Base-by-base conservation (phyloP, 2,888 invertebrate species). In the Megaustenia siamemsis region DNA sequence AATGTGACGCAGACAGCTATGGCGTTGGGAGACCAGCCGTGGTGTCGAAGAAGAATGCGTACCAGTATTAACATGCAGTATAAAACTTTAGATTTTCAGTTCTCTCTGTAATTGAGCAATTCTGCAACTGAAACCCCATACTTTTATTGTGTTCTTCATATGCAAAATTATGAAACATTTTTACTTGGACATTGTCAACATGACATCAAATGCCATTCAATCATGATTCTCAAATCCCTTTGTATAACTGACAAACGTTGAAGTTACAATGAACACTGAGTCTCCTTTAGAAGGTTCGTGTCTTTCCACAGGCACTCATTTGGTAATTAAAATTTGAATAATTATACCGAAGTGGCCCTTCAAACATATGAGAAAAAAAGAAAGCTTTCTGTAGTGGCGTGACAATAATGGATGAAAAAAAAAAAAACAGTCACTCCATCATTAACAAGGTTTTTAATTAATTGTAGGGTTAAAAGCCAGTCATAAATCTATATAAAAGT, bases 1-100 rank as follows among this genome's bases (percentile, higher is more conserved):
- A 32, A 66, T 6, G 56, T 79, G 79, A 79, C 79, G 79, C 68
- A 79, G 43, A 32, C 66, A 21, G 63, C 63, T 68, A 63, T 79
- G 79, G 45, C 66, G 79, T 79, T 79, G 66, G 63, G n/a, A 35
- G 40, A 78, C 78, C 79, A 45, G 49, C n/a, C 45, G 6, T 49
- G n/a, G n/a, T n/a, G 18, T 60, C 35, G 38, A 77, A 3, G 35
- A 45, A 24, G 60, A 77, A 45, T 10, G 21, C n/a, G n/a, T n/a
- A n/a, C 24, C 69, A 24, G 40, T 24, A 40, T n/a, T 3, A 28
- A 45, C 28, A n/a, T n/a, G 45, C 73, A 28, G 53, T 18, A 32
- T 73, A 32, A 18, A 3, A 43, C 12, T 24, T n/a, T 32, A 21
- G 32, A 49, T 18, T 49, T 32, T 45, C 73, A 73, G 45, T 21